phyloP scores from a whole-genome alignment of 1,140 invertebrate genomes.

The Drosophila paulistorum region DNA sequence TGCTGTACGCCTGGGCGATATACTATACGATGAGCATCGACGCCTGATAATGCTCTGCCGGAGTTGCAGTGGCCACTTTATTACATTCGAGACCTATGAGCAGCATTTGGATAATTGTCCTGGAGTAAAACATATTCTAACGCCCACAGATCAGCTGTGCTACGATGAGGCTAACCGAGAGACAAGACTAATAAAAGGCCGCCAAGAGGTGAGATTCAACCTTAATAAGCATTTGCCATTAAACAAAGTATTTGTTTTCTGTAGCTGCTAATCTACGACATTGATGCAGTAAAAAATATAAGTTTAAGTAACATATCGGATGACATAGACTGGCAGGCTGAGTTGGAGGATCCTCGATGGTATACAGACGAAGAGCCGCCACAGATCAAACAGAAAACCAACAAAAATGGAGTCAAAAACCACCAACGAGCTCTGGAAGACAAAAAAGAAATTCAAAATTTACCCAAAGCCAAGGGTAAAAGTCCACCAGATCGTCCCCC shows the following conservation, averaged over 20 bases:
- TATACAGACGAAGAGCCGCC: conserved; percentile 43
- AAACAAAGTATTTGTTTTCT: background rate
- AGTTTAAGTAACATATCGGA: background rate
- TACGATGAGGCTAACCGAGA: conserved; percentile 56
- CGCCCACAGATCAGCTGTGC: conserved; percentile 33
- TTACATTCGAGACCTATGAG: conserved; percentile 44
- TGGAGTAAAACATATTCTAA: conserved; percentile 47
- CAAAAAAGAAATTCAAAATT: background rate
- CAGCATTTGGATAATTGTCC: conserved; percentile 46
- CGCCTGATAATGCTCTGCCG: conserved; percentile 57
- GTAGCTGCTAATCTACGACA: conserved; percentile 61
- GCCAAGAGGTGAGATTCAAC: conserved; percentile 48
- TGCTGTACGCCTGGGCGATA: conserved; percentile 55
- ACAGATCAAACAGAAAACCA: conserved; percentile 22
- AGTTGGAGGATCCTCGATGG: conserved; percentile 74
- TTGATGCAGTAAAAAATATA: conserved; percentile 35
- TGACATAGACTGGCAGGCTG: conserved; percentile 61
- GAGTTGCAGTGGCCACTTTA: conserved; percentile 51
- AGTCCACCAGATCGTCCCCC: conserved; percentile 32
- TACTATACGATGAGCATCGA: conserved; percentile 61
- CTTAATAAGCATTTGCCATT: background rate
- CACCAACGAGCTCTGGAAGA: conserved; percentile 12
- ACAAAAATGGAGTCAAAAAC: conserved; percentile 46
- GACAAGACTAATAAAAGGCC: conserved; percentile 33
- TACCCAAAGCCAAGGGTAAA: conserved; percentile 3